These are phyloP conservation scores for Anas georgica DNA, from an alignment of 2,797 vertebrate species.

Conservation along the genomic window DNA sequence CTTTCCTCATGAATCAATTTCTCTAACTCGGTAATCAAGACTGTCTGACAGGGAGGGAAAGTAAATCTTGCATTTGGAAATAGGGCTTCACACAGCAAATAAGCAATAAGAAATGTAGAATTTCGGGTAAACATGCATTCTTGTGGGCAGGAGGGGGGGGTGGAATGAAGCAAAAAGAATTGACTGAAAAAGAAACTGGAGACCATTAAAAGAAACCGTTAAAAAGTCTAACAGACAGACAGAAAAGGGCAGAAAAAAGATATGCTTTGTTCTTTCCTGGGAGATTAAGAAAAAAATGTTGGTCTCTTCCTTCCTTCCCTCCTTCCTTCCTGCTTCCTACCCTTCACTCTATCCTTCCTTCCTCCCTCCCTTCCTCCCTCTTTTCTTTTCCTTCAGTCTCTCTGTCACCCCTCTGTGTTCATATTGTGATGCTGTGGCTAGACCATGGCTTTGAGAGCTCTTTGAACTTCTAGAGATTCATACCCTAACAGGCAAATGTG, in stretches of 20 bases:
- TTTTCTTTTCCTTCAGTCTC: neutral
- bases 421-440: neutral
- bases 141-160: neutral
- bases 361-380: neutral
- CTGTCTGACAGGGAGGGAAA: conserved; percentile 11
- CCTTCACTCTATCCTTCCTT: neutral
- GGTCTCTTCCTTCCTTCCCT: neutral
- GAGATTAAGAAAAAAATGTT: neutral
- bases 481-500: neutral
- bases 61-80: conserved; percentile 31
- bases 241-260: neutral
- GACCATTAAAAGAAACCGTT: neutral
- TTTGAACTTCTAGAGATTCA: neutral
- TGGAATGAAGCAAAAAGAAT: neutral
- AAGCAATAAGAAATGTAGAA: neutral
- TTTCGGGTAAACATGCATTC: neutral
- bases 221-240: neutral
- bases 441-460: neutral
- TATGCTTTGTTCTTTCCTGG: neutral
- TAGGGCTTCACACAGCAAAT: neutral
- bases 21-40: conserved; percentile 19
- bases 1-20: conserved; percentile 47
- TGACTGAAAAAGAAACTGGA: neutral
- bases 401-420: neutral
- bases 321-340: neutral